phyloP scores from a whole-genome alignment of 2,888 invertebrate genomes.

The Portevinia maculata region DNA sequence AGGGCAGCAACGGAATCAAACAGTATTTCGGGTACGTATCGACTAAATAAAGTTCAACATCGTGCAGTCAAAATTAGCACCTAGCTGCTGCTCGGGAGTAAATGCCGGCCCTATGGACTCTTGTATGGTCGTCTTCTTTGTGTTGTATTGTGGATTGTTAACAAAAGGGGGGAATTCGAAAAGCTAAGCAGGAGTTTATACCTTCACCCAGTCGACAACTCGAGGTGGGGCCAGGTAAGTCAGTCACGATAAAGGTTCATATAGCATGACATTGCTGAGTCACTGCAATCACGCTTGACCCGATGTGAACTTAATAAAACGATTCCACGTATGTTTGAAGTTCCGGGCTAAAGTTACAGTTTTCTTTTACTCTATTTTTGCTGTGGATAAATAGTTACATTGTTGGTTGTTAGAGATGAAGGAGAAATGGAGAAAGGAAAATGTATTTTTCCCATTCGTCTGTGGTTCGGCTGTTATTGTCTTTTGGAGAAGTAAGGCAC shows the following conservation, averaged over 20 bases:
- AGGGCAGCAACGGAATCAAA: constrained; percentile 63
- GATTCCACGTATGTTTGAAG: background rate
- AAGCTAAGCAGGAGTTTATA: background rate
- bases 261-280: constrained; percentile 64
- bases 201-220: background rate
- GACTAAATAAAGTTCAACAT: constrained; percentile 72
- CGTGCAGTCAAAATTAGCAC: constrained; percentile 69
- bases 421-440: constrained; percentile 3
- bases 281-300: constrained; percentile 61
- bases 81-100: constrained; percentile 19
- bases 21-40: constrained; percentile 44
- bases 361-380: background rate
- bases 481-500: background rate
- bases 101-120: constrained; percentile 13
- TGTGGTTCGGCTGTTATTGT: background rate
- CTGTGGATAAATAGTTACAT: no score
- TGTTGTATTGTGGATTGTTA: constrained; percentile 36
- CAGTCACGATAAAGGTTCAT: constrained; percentile 41
- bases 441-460: background rate
- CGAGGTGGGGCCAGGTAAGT: constrained; percentile 6
- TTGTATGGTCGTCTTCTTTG: constrained; percentile 22
- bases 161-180: constrained; percentile 15
- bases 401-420: background rate
- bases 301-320: constrained; percentile 52
- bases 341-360: constrained; percentile 6